Conservation (phyloP, 2,113 vertebrate species). For the Macquaria ambigua region DNA sequence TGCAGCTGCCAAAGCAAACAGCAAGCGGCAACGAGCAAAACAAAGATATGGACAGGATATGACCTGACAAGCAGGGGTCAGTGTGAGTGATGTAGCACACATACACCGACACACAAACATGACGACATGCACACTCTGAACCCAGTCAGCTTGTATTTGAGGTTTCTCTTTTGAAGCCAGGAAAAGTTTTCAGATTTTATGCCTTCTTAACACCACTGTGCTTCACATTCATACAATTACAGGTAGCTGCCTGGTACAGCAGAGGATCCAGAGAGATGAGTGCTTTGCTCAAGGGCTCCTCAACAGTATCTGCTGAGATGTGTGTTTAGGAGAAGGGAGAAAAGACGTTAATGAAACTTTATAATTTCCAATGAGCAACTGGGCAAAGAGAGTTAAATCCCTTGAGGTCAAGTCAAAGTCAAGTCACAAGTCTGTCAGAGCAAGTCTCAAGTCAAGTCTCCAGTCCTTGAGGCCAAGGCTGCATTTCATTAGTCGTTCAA, state of each 20-base stretch:
- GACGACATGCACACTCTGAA: conserved; percentile 14
- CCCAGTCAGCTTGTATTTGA: conserved; percentile 43
- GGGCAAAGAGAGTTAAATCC: no score
- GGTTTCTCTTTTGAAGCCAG: conserved; percentile 19
- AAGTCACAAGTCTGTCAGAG: background rate
- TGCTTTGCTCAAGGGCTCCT: conserved; percentile 1
- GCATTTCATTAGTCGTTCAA: no score
- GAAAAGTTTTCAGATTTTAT: conserved; percentile 41
- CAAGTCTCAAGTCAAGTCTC: background rate
- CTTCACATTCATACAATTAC: background rate
- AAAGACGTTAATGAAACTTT: background rate
- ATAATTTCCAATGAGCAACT: background rate
- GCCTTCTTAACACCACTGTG: conserved; percentile 23
- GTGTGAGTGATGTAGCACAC: conserved; percentile 8
- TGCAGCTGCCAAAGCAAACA: conserved; percentile 70
- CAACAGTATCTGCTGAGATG: background rate
- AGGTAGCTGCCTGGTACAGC: background rate
- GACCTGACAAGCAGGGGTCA: conserved; percentile 76
- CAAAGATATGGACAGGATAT: conserved; percentile 70
- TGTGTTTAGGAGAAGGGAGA: background rate
- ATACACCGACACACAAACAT: conserved; percentile 10
- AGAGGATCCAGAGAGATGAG: background rate
- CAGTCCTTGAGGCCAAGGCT: no score
- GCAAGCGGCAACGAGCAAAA: conserved; percentile 25
- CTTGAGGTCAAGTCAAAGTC: background rate